Evolutionary conservation across 2,797 vertebrate genomes (phyloP), one percentile per base, ranked within the genome.

Genomic region (Sarcophilus harrisii): DNA sequence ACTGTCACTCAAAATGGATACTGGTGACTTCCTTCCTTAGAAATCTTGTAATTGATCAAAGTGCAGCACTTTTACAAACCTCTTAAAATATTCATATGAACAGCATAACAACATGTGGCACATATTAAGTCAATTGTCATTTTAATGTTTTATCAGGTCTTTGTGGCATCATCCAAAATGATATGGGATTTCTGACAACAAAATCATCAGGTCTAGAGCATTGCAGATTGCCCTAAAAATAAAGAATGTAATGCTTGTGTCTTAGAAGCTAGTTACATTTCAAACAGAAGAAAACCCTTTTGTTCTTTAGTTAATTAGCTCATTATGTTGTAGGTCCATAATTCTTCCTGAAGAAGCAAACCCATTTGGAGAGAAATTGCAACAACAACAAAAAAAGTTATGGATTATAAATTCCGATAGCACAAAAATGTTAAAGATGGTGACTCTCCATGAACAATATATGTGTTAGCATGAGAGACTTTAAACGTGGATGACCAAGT

Each of bases 221-320:
- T 96, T 96, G 97, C 81, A 30, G 91, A 97, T 97, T 94, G 96
- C 96, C 60, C 94, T 98, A 96, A 98, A 98, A 98, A 97, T 96
- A 98, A 98, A 96, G 92, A 95, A 95, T 97, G 93, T 96, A 66
- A 95, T 97, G 92, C 96, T 96, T 98, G 94, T 98, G 92, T 98
- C 96, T 98, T 94, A 94, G 92, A 96, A 98, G 94, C 95, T 96
- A 97, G 95, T 98, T 98, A 96, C 95, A 91, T 98, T 96, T 98
- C 90, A 94, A 98, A 97, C 96, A 98, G 98, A 98, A 98, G 96
- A 91, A 95, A 98, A 97, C 90, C 90, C 98, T 98, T 99, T 99
- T 98, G 98, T 98, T 98, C 96, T 98, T 97, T 97, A 97, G 97
- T 98, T 98, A 98, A 99, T 98, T 98, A 98, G 96, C 96, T 98